These are phyloP conservation scores for Isoperla grammatica DNA, from an alignment of 2,888 invertebrate genomes.

Conservation along the genomic window DNA sequence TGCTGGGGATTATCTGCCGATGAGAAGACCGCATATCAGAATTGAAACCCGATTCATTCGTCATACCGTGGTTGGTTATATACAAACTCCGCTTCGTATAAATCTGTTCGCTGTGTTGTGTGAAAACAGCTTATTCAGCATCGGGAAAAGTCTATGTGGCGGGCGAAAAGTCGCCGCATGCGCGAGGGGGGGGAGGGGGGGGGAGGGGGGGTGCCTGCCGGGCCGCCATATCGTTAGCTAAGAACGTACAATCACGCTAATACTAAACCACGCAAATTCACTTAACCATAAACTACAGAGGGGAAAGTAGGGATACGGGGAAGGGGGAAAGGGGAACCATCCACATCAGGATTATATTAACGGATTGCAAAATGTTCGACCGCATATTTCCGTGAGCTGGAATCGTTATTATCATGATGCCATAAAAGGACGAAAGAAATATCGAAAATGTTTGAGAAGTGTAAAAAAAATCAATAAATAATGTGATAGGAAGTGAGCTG, in stretches of 20 bases:
- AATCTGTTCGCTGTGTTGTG: not conserved
- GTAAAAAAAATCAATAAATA: not conserved
- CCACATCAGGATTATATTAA: slow-evolving; percentile 1
- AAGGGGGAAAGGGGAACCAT: not conserved
- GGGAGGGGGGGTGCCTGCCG: not conserved
- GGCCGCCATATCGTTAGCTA: slow-evolving; percentile 8
- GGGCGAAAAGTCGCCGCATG: not conserved
- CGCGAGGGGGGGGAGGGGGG: not conserved
- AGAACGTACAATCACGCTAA: slow-evolving; percentile 14
- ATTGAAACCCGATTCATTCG: slow-evolving; percentile 14
- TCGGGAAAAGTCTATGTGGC: not conserved
- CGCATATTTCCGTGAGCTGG: slow-evolving; percentile 3
- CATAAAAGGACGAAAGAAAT: slow-evolving; percentile 5
- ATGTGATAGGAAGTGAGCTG: too few relatives aligned
- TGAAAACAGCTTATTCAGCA: slow-evolving; percentile 7
- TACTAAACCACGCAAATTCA: slow-evolving; percentile 16
- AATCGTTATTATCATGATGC: slow-evolving; percentile 13
- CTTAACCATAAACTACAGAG: slow-evolving; percentile 15
- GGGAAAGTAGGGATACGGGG: not conserved
- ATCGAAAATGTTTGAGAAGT: not conserved
- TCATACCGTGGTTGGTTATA: not conserved
- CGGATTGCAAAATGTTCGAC: slow-evolving; percentile 8
- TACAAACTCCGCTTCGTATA: not conserved
- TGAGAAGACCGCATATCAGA: slow-evolving; percentile 4
- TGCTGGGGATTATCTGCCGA: not conserved